These are phyloP conservation scores for Drosophila austrosaltans DNA, from an alignment of 2,888 invertebrate genomes.

Conservation along the genomic window DNA sequence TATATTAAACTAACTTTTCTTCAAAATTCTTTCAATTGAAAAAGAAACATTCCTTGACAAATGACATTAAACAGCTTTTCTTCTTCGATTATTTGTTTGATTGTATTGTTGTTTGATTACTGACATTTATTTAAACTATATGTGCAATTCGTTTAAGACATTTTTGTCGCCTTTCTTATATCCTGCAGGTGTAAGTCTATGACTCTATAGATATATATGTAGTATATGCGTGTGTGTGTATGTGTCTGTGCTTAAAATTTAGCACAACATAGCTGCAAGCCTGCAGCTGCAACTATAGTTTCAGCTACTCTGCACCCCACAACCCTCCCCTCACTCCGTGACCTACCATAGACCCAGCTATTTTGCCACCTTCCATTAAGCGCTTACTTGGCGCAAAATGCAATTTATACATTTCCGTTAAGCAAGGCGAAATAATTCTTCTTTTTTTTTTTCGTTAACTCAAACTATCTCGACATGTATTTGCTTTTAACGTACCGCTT, in stretches of 20 bases:
- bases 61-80: not conserved
- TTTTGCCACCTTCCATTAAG: conserved; percentile 52
- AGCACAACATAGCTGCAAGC: conserved; percentile 65
- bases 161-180: conserved; percentile 60
- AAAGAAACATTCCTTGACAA: too few relatives aligned
- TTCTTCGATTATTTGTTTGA: not conserved
- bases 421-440: conserved; percentile 66
- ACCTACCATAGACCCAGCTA: not conserved
- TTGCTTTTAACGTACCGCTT: conserved; percentile 63
- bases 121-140: not conserved
- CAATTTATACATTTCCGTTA: conserved; percentile 79
- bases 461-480: conserved; percentile 60
- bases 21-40: too few relatives aligned
- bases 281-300: conserved; percentile 54
- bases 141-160: conserved; percentile 31
- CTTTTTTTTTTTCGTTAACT: conserved; percentile 11
- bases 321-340: not conserved
- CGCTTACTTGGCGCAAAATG: conserved; percentile 61
- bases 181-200: conserved; percentile 19
- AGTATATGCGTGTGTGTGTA: conserved; percentile 27
- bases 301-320: conserved; percentile 25
- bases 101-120: too few relatives aligned
- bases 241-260: conserved; percentile 57
- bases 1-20: too few relatives aligned
- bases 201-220: conserved; percentile 16